Evolutionary conservation across 2,888 invertebrate species (phyloP).

Genomic region (Chydorus sphaericus): DNA sequence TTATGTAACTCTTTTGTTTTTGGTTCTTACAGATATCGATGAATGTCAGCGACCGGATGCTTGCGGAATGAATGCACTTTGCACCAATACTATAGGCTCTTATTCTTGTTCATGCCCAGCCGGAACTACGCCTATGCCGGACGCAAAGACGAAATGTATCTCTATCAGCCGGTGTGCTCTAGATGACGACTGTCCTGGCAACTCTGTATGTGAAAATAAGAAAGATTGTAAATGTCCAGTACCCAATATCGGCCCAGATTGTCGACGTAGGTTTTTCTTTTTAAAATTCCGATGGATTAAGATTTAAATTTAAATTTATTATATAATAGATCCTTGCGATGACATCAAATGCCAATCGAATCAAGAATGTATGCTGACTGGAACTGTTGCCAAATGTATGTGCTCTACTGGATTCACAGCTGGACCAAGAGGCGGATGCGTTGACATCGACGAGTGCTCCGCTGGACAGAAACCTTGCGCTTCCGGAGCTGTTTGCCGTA

Average conservation of each 20-base stretch:
- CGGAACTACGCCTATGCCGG: conserved; percentile 66
- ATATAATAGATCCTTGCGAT: conserved; percentile 71
- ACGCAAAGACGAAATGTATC: conserved; percentile 63
- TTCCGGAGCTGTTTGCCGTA: conserved; percentile 70
- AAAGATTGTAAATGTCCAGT: conserved; percentile 74
- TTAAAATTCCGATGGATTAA: not conserved
- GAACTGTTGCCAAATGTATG: conserved; percentile 66
- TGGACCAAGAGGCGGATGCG: conserved; percentile 46
- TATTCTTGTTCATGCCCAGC: conserved; percentile 67
- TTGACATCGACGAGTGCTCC: conserved; percentile 77
- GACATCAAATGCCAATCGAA: conserved; percentile 68
- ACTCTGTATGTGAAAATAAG: conserved; percentile 62
- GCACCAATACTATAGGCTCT: conserved; percentile 60
- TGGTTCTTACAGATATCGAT: conserved; percentile 46
- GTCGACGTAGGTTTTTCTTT: conserved; percentile 52
- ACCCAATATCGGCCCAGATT: conserved; percentile 80
- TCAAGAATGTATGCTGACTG: conserved; percentile 72
- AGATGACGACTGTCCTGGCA: conserved; percentile 73
- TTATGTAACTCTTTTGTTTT: conserved; percentile 1
- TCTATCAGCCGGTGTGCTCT: conserved; percentile 61
- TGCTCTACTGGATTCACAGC: conserved; percentile 71
- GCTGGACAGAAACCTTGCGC: conserved; percentile 55
- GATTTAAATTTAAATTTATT: conserved; percentile 13
- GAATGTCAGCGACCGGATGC: conserved; percentile 56
- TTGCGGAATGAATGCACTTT: conserved; percentile 68